These are phyloP conservation scores for Okamejei kenojei DNA, from an alignment of 2,797 vertebrate genomes.

Conservation along the genomic window DNA sequence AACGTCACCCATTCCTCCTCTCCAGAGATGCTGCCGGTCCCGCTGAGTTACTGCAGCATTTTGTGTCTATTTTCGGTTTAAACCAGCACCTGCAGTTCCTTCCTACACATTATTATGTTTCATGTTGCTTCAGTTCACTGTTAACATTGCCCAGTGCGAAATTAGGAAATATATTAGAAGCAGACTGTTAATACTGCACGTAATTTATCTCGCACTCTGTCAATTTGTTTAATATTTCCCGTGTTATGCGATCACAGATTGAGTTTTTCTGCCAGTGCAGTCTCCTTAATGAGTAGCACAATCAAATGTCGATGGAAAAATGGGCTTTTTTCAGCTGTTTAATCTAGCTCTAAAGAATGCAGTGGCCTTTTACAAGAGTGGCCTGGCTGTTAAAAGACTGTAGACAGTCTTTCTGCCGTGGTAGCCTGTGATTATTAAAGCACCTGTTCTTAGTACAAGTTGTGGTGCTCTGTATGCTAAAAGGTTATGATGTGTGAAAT, in stretches of 20 bases:
- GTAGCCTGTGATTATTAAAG: background rate
- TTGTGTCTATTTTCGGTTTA: too few species aligned
- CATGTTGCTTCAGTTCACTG: background rate
- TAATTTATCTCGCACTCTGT: constrained; percentile 38
- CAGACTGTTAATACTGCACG: background rate
- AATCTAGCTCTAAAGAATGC: constrained; percentile 47
- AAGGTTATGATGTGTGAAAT: background rate
- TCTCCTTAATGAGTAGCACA: constrained; percentile 48
- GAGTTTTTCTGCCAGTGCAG: constrained; percentile 51
- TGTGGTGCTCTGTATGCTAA: background rate
- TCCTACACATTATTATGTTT: background rate
- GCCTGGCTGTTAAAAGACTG: constrained; percentile 46
- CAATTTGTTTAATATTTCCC: constrained; percentile 46
- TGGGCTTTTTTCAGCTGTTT: constrained; percentile 43
- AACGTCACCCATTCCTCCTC: too few species aligned
- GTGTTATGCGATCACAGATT: constrained; percentile 46
- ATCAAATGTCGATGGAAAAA: constrained; percentile 49
- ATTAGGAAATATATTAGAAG: background rate
- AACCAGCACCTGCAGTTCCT: too few species aligned
- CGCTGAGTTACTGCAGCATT: too few species aligned
- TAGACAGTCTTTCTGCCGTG: constrained; percentile 39
- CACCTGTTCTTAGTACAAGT: background rate
- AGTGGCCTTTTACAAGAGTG: constrained; percentile 44
- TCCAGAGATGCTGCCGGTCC: too few species aligned
- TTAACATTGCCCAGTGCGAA: background rate